Evolutionary conservation across 2,113 vertebrate species (phyloP), one percentile per base, ranked within the genome.

Genomic region (Thamnophis sirtalis): DNA sequence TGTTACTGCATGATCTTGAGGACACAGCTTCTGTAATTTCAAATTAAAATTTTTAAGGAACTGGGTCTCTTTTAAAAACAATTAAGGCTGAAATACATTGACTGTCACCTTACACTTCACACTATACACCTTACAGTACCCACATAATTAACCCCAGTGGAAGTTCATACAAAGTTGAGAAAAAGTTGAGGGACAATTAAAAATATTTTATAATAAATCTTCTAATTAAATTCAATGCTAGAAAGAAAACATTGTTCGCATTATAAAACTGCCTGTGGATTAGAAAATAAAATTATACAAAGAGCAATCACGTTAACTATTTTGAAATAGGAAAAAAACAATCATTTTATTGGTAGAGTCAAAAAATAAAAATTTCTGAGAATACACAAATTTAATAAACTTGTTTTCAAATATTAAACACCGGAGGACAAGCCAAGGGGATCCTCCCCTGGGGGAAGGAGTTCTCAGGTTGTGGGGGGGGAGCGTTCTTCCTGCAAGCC

Each of bases 111-210:
- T 89, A 51, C 9, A 55, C 51, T 60, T 60, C 24, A 28, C 24
- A 63, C 58, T 11, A 63, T 28, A 63, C 58, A 28, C 58, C 26
- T 63, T 28, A 28, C 24, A 63, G 3, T n/a, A n/a, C 10, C 60
- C 26, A 26, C 26, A 89, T 84, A 92, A 91, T 91, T 87, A 87
- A 89, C 43, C 87, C 91, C 87, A 58, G 28, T 89, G 73, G 68
- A 92, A 84, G 21, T 48, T 50, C 53, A 89, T 24, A 84, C 55
- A 48, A 26, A 88, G 26, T 11, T 56, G 26, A 92, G 28, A 63
- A 60, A 33, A 54, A 49, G 21, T 3, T 54, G 49, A 49, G 80
- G n/a, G 48, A 91, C 38, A 84, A 92, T 49, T 80, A 53, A 88
- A 88, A 84, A 88, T 28, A 33, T n/a, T n/a, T 11, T 49, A 28